Base-by-base conservation (phyloP, 53 echinoderm and acorn worm species). In the Arbacia lixula region DNA sequence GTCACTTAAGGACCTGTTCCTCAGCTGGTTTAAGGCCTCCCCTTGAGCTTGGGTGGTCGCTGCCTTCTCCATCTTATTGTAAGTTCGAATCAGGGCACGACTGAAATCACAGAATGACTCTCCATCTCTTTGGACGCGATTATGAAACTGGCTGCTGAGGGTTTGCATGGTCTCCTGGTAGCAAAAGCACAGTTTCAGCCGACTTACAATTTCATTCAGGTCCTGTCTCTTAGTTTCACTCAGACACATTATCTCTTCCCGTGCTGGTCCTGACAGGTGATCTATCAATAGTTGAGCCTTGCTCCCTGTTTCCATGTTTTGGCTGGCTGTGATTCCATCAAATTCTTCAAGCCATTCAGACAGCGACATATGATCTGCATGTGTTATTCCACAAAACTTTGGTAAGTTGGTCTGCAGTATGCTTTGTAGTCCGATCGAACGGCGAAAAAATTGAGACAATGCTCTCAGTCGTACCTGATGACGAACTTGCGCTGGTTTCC, bases 221-320 rank as follows among this genome's bases (percentile, higher is more conserved):
- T 52, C 53, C 1, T 46, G 19, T 25, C 88, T 21, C 4, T 30
- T 73, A 1, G 20, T 42, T 1, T 34, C 84, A 12, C 28, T 11
- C 11, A 62, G 25, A 28, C 83, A 88, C 84, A 72, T 28, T 1
- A 88, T 28, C 42, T 88, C 88, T n/a, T 84, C 84, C 36, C 58
- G 71, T 21, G 62, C 88, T 46, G 72, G 46, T 14, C 88, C 88
- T 43, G 31, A 73, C 5, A 88, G 84, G 50, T 83, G 88, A 4
- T 82, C 88, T 1, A 61, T 16, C 12, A 61, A 34, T 4, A 61
- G 31, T 61, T 34, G 5, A 8, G 32, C 62, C 64, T 64, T 64
- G 17, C 31, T 30, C 3, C 4, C 12, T 4, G 3, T 29, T 31
- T 3, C 29, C 62, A 61, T 29, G 16, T 61, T 29, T 11, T 64